Evolutionary conservation across 1,140 invertebrate genomes (phyloP).

Genomic region (Drosophila melanica): DNA sequence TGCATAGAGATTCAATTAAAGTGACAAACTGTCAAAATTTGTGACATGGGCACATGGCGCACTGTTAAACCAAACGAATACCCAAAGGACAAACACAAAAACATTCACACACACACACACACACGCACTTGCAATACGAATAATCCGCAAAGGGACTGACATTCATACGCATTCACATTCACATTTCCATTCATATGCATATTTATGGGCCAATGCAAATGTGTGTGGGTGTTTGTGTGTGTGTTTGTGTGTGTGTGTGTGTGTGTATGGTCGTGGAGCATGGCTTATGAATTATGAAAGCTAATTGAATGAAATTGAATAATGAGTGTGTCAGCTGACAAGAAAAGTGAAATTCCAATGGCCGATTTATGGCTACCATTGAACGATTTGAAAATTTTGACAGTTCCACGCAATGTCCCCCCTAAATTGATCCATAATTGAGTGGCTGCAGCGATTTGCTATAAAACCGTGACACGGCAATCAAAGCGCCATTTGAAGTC

Average conservation of each 20-base stretch:
- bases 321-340: conserved; percentile 71
- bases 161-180: conserved; percentile 39
- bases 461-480: conserved; percentile 14
- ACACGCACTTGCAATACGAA: not conserved
- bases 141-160: conserved; percentile 16
- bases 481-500: conserved; percentile 6
- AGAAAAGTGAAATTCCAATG: conserved; percentile 76
- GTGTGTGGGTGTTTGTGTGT: too few species aligned
- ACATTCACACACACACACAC: conserved; percentile 13
- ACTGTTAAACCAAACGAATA: conserved; percentile 39
- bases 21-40: conserved; percentile 77
- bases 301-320: conserved; percentile 81
- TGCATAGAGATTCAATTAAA: conserved; percentile 74
- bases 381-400: conserved; percentile 44
- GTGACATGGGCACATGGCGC: conserved; percentile 59
- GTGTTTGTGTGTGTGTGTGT: too few species aligned
- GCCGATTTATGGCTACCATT: conserved; percentile 70
- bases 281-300: conserved; percentile 74
- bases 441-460: conserved; percentile 9
- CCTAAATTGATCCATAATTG: conserved; percentile 53
- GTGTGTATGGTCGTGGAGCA: conserved; percentile 4
- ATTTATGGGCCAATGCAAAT: conserved; percentile 54
- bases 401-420: conserved; percentile 62
- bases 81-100: conserved; percentile 53
- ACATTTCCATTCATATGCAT: conserved; percentile 53